Percentiles rank a stretch among this genome's conserved stretches.
Evolutionary conservation across 2,888 invertebrate genomes (phyloP).

Genomic region (Hypomecis punctinalis): DNA sequence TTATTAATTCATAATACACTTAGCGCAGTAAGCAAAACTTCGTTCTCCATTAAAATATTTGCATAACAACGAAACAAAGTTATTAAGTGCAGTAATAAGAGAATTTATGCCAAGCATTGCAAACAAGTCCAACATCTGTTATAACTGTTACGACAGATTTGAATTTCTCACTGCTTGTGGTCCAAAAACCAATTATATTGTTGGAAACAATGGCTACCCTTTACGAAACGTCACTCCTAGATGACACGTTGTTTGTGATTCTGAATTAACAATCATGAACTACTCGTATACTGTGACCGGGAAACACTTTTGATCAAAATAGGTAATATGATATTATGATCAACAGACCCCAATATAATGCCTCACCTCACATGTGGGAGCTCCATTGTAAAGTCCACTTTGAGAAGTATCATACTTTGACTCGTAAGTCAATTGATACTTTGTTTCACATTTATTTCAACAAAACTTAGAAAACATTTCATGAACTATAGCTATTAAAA

Average conservation of each 20-base stretch:
- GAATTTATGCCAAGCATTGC: constrained; percentile 19
- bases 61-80: constrained; percentile 10
- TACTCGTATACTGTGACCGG: too few species aligned
- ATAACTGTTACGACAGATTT: constrained; percentile 38
- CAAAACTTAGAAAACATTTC: too few species aligned
- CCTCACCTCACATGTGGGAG: too few species aligned
- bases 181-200: constrained; percentile 64
- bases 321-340: too few species aligned
- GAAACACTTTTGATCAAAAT: too few species aligned
- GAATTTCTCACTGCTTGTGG: constrained; percentile 50
- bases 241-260: constrained; percentile 20
- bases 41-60: constrained; percentile 8
- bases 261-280: too few species aligned
- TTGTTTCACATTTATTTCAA: too few species aligned
- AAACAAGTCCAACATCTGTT: constrained; percentile 28
- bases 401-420: too few species aligned
- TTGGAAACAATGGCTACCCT: constrained; percentile 51
- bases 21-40: background rate
- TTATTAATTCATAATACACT: background rate
- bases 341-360: too few species aligned
- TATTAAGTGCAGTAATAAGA: constrained; percentile 17
- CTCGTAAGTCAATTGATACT: too few species aligned
- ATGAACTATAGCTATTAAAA: too few species aligned
- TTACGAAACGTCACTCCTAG: constrained; percentile 22
- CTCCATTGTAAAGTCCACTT: too few species aligned